A percentile compares a stretch with the other conserved stretches of the same genome.
Evolutionary conservation across 2,888 invertebrate species (phyloP).

Genomic region (Smittia aterrima): DNA sequence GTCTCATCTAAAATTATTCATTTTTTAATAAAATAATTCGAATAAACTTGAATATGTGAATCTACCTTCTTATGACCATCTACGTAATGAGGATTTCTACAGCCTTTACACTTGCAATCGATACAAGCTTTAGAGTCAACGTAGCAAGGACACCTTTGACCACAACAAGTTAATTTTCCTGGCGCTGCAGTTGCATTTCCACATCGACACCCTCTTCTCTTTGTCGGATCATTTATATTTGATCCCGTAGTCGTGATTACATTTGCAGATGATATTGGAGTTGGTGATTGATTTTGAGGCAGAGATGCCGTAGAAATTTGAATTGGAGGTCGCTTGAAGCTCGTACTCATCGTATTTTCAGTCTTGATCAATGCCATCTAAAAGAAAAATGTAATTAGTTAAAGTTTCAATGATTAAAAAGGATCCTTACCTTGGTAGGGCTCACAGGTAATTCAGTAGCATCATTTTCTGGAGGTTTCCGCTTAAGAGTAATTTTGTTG

Average conservation of each 20-base stretch:
- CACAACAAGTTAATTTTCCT: constrained; percentile 88
- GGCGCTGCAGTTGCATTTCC: constrained; percentile 87
- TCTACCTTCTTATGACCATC: constrained; percentile 66
- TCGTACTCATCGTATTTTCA: constrained; percentile 8
- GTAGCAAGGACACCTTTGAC: constrained; percentile 92
- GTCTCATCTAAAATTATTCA: constrained; percentile 37
- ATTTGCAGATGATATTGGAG: not conserved
- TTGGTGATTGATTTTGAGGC: not conserved
- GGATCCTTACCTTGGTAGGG: not conserved
- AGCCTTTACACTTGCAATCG: constrained; percentile 89
- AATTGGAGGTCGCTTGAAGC: constrained; percentile 15
- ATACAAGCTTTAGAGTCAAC: constrained; percentile 85
- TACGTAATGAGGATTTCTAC: constrained; percentile 84
- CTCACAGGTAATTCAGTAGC: not conserved
- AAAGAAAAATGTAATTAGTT: not conserved
- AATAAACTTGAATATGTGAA: not conserved
- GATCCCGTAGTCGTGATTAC: constrained; percentile 48
- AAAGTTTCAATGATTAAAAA: not conserved
- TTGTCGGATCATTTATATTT: constrained; percentile 55
- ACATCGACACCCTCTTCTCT: constrained; percentile 81
- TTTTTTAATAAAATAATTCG: not conserved
- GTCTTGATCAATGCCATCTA: constrained; percentile 26
- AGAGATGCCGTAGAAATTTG: not conserved
- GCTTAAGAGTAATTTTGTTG: constrained; percentile 79
- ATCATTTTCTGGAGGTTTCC: constrained; percentile 63